phyloP scores from a whole-genome alignment of 2,113 vertebrate species.

The Vulpes vulpes region DNA sequence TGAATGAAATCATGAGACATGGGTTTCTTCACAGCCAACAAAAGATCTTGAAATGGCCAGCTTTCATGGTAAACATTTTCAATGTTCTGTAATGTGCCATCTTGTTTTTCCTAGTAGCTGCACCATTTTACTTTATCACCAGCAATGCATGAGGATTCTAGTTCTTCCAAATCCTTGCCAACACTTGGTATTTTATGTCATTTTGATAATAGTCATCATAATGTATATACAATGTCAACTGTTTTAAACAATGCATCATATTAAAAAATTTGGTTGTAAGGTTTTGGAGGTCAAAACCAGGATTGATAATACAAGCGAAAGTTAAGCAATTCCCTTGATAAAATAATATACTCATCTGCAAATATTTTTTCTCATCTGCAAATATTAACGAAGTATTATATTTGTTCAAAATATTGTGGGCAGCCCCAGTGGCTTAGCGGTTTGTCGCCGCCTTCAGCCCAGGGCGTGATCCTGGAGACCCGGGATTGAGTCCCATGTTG shows the following conservation, averaged over 20 bases:
- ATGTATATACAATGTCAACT: background rate
- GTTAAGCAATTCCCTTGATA: background rate
- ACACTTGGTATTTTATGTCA: background rate
- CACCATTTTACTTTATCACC: background rate
- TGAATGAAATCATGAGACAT: background rate
- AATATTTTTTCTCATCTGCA: background rate
- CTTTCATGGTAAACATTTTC: background rate
- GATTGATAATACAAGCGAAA: background rate
- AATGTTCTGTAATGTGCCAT: background rate
- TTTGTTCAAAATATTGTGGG: background rate
- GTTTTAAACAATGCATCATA: background rate
- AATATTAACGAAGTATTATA: background rate
- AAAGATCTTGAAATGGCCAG: background rate
- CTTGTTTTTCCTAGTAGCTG: background rate
- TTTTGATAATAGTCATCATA: slow-evolving; percentile 21
- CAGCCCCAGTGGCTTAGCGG: no score
- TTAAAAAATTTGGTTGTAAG: background rate
- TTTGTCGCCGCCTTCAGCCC: no score
- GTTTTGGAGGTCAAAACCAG: background rate
- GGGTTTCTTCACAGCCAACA: background rate
- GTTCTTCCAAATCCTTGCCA: background rate
- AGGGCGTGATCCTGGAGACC: no score
- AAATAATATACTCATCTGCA: background rate
- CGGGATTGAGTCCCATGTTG: no score
- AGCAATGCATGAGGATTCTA: background rate